Conservation (phyloP, 2,797 vertebrate species). For the Characodon lateralis region DNA sequence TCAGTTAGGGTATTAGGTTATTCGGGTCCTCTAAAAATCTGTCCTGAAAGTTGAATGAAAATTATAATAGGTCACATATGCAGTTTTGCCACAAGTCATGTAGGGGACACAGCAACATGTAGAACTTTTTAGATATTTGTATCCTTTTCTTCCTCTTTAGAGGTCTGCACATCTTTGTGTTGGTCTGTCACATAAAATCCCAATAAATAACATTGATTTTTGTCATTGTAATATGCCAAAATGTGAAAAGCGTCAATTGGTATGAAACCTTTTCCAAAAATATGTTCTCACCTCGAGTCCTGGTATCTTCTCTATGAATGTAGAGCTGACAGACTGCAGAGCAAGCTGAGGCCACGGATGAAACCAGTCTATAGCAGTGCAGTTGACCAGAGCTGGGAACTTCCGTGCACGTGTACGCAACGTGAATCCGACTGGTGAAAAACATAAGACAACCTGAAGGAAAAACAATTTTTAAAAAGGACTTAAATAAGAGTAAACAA, state of each 20-base stretch:
- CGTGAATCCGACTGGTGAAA: slow-evolving; percentile 83
- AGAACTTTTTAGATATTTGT: not conserved
- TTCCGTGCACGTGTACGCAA: slow-evolving; percentile 77
- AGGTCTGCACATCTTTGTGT: not conserved
- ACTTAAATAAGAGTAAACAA: not conserved
- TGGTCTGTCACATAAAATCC: not conserved
- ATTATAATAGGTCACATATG: not conserved
- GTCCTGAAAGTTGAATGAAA: not conserved
- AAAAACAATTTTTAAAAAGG: not conserved
- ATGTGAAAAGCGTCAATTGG: not conserved
- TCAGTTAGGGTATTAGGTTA: too few species aligned
- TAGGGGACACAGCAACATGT: not conserved
- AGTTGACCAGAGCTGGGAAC: slow-evolving; percentile 81
- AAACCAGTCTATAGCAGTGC: slow-evolving; percentile 78
- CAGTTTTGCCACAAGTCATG: not conserved
- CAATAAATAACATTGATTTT: not conserved
- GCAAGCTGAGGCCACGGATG: slow-evolving; percentile 73
- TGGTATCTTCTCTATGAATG: slow-evolving; percentile 80
- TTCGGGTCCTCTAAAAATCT: too few species aligned
- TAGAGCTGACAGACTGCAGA: slow-evolving; percentile 79
- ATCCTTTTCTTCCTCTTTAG: not conserved
- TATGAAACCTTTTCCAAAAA: not conserved
- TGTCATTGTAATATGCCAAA: not conserved
- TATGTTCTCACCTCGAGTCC: slow-evolving; percentile 69
- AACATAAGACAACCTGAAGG: slow-evolving; percentile 80